Conservation (phyloP, 2,113 vertebrate species). For the Cercopithecus mona region DNA sequence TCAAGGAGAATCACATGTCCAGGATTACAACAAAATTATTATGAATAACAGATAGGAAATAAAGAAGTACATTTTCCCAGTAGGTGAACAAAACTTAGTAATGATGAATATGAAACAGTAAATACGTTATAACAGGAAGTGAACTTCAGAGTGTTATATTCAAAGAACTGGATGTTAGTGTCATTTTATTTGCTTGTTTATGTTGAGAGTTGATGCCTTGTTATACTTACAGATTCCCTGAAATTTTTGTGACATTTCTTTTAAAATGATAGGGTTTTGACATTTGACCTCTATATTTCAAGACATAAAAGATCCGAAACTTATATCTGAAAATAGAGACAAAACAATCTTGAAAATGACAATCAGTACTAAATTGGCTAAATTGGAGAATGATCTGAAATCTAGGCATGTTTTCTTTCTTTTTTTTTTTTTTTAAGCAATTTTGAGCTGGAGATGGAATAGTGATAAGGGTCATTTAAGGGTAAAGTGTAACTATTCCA, state of each 20-base stretch:
- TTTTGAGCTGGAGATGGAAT: background rate
- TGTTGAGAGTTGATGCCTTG: background rate
- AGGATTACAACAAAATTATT: background rate
- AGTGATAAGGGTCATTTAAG: background rate
- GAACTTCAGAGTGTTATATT: background rate
- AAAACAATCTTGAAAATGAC: background rate
- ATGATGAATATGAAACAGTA: background rate
- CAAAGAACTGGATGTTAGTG: background rate
- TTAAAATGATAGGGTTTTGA: background rate
- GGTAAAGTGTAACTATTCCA: background rate
- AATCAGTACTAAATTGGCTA: background rate
- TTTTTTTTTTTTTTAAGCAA: background rate
- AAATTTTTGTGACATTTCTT: background rate
- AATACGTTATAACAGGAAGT: background rate
- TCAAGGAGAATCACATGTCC: background rate
- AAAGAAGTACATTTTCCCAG: background rate
- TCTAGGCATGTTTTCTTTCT: background rate
- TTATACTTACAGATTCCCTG: background rate
- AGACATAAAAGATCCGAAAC: background rate
- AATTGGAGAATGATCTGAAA: background rate
- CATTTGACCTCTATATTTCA: background rate
- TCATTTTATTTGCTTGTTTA: background rate
- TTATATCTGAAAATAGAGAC: background rate
- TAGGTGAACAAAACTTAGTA: background rate
- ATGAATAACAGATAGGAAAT: background rate